Percentiles rank a stretch among this genome's conserved stretches.
phyloP scores from a whole-genome alignment of 1,140 invertebrate genomes.

The Drosophila watanabei region DNA sequence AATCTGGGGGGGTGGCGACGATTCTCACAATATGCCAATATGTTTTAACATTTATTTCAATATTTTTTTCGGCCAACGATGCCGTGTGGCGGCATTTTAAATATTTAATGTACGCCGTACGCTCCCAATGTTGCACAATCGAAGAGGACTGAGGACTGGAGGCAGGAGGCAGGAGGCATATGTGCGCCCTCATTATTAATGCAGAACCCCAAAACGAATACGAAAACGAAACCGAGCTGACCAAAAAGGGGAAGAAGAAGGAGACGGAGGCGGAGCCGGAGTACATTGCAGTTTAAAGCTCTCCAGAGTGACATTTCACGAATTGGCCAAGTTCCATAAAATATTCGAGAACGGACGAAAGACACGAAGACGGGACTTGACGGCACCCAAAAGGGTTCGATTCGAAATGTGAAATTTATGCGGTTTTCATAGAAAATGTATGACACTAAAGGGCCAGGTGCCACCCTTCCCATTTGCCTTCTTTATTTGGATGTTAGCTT shows the following conservation, averaged over 20 bases:
- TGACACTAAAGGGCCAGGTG: constrained; percentile 64
- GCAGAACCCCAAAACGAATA: constrained; percentile 55
- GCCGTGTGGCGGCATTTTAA: constrained; percentile 78
- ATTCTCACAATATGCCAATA: constrained; percentile 82
- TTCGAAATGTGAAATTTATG: constrained; percentile 73
- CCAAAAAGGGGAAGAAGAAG: constrained; percentile 23
- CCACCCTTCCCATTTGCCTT: not conserved
- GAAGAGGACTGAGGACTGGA: not conserved
- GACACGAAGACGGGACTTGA: constrained; percentile 28
- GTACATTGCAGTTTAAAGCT: constrained; percentile 67
- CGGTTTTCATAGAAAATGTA: constrained; percentile 80
- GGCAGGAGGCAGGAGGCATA: constrained; percentile 45
- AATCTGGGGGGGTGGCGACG: constrained; percentile 12
- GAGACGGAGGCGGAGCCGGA: constrained; percentile 5
- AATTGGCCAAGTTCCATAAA: constrained; percentile 84
- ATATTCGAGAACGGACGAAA: constrained; percentile 32
- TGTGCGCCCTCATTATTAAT: constrained; percentile 79
- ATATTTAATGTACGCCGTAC: constrained; percentile 75
- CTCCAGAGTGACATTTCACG: constrained; percentile 84
- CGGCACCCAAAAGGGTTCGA: constrained; percentile 68
- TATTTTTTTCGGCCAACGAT: constrained; percentile 66
- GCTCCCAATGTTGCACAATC: constrained; percentile 54
- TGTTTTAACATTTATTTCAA: constrained; percentile 85
- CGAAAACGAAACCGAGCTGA: constrained; percentile 52
- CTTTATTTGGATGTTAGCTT: constrained; percentile 30